Base-by-base conservation (phyloP, 2,113 vertebrate species). In the Gadus macrocephalus region DNA sequence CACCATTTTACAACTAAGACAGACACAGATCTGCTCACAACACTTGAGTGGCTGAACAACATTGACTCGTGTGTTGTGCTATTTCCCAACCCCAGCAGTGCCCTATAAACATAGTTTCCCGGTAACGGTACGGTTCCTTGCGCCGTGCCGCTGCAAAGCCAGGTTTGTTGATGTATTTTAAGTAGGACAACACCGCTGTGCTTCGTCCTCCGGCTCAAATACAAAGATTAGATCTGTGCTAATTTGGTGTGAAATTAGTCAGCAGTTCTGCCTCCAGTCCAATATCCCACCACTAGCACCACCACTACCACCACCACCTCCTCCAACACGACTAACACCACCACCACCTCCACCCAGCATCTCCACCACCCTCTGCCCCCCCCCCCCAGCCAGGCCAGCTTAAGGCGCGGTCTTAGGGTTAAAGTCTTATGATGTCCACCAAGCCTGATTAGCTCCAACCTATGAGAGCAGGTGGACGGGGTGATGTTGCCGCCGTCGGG, bases 401-500 rank as follows among this genome's bases (percentile, higher is more conserved):
- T 85, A 78, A 88, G 85, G 80, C 64, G 1, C 2, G 67, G 81
- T 75, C 79, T 88, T 85, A 65, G 77, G 80, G 85, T 85, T 78
- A 85, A 80, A 67, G 68, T 87, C 83, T 87, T 84, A 87, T 83
- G 78, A 79, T 79, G 72, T 75, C 69, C 66, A 64, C 22, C 77
- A 86, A 81, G 77, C 84, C 42, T 84, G 85, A 86, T 88, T 88
- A 85, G 71, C 78, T 83, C 76, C 60, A 80, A 87, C 78, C 84
- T 89, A 82, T 87, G 64, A 85, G 72, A 70, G 69, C 76, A 66
- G 53, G 31, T 60, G 49, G 11, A 5, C 53, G 12, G 62, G 20
- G 9, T 3, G 17, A 9, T 9, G 42, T 49, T 9, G 8, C 12
- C 9, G 42, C 42, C 42, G 11, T 14, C 2, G 9, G 7, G 42